phyloP scores from a whole-genome alignment of 2,113 vertebrate genomes.

The Tupaia chinensis region DNA sequence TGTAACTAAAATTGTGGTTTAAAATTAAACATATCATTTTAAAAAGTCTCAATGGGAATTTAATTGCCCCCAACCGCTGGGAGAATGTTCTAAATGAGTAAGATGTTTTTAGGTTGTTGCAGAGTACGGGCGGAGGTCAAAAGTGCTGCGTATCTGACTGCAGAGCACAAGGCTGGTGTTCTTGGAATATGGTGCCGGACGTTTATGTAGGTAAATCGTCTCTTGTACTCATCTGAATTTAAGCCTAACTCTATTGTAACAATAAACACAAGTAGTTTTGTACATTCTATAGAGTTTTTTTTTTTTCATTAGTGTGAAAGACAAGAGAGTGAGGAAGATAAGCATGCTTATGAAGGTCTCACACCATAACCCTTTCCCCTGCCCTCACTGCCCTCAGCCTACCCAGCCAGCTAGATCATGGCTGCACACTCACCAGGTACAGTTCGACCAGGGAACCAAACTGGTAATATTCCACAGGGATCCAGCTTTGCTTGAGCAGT shows the following conservation, averaged over 20 bases:
- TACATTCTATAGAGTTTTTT: no score
- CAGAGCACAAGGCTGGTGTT: background rate
- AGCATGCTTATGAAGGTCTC: no score
- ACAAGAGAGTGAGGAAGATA: no score
- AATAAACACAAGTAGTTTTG: background rate
- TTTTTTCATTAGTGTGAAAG: no score
- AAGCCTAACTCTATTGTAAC: background rate
- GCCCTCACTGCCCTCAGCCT: no score
- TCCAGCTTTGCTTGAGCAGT: no score
- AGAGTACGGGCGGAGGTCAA: background rate
- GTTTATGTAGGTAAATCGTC: background rate
- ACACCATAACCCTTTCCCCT: no score
- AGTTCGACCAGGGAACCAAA: no score
- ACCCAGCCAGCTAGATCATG: no score
- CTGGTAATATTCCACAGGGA: no score
- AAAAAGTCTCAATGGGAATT: background rate
- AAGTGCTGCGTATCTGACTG: background rate
- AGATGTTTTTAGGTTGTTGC: background rate
- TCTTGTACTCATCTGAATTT: background rate
- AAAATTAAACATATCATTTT: background rate
- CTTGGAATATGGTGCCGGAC: background rate
- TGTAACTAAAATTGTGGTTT: slow-evolving; percentile 4
- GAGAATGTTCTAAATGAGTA: background rate
- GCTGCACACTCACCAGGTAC: no score
- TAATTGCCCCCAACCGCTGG: background rate